Evolutionary conservation across 2,888 invertebrate species (phyloP), one percentile per base, ranked within the genome.

Genomic region (Lycocerus yunnanus): DNA sequence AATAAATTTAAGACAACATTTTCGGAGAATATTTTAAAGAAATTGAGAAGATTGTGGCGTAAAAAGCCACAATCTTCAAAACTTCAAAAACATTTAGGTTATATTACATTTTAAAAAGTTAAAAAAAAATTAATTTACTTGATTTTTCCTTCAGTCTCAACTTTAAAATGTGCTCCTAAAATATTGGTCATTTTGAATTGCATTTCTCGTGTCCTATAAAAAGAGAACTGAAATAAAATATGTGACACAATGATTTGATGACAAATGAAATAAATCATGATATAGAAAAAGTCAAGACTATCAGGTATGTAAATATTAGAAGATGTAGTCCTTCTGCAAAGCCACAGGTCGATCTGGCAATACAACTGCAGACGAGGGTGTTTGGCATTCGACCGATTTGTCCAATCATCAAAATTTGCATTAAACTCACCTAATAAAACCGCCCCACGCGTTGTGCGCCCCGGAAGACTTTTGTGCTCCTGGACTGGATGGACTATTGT

Each of bases 371-470:
- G n/a, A n/a, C n/a, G n/a, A n/a, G n/a, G n/a, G n/a, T n/a, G n/a
- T n/a, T n/a, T n/a, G n/a, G n/a, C n/a, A n/a, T n/a, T n/a, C n/a
- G n/a, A n/a, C n/a, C n/a, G n/a, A n/a, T n/a, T n/a, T n/a, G n/a
- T n/a, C n/a, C n/a, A n/a, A n/a, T n/a, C n/a, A n/a, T n/a, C n/a
- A n/a, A n/a, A 59, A 14, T 14, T 58, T 13, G 20, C 13, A 43
- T 24, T 9, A 63, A 24, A 75, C 43, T 63, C 89, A 89, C 84
- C 91, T 91, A 76, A 92, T 92, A 78, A 92, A 92, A 18, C 92
- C 92, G 21, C 92, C 91, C 91, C 91, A 91, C 1, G 92, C 91
- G 80, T 92, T 92, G 79, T 92, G 91, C 1, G 90, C 90, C 1
- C 90, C 89, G 71, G 89, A 88, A 13, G 88, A 89, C 67, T 90